These are phyloP conservation scores for Dorcus hopei DNA, from an alignment of 2,888 invertebrate genomes.

Conservation along the genomic window DNA sequence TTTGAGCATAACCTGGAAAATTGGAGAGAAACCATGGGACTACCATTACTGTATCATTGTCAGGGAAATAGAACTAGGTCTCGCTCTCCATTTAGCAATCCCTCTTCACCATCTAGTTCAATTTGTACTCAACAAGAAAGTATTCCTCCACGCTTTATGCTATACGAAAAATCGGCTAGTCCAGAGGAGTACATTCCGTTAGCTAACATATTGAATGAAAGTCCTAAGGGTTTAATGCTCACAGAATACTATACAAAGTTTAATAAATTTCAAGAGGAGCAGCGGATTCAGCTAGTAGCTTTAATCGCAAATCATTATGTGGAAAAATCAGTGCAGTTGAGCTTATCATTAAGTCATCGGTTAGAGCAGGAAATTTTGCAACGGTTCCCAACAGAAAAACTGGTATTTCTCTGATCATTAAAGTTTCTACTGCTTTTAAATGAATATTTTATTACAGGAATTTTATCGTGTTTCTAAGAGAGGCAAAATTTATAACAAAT, in stretches of 20 bases:
- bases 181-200: slow-evolving; percentile 6
- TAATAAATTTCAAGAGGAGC: slow-evolving; percentile 24
- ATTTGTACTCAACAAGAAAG: background rate
- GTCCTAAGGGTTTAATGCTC: slow-evolving; percentile 18
- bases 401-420: slow-evolving; percentile 16
- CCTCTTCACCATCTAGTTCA: slow-evolving; percentile 5
- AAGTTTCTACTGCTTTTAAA: slow-evolving; percentile 4
- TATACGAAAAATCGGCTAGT: background rate
- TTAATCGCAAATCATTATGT: slow-evolving; percentile 22
- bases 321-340: slow-evolving; percentile 19
- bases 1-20: slow-evolving; percentile 28
- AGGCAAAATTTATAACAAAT: slow-evolving; percentile 25
- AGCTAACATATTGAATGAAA: slow-evolving; percentile 17
- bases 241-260: slow-evolving; percentile 21
- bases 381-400: slow-evolving; percentile 12
- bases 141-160: slow-evolving; percentile 6
- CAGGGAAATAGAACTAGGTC: background rate
- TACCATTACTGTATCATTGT: slow-evolving; percentile 2
- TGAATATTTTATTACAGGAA: slow-evolving; percentile 18
- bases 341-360: slow-evolving; percentile 18
- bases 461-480: slow-evolving; percentile 24
- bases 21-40: slow-evolving; percentile 24
- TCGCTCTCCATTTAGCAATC: background rate
- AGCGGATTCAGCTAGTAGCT: slow-evolving; percentile 20
- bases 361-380: slow-evolving; percentile 28